Evolutionary conservation across 2,797 vertebrate species (phyloP), one percentile per base, ranked within the genome.

Genomic region (Enteromius unitaeniatus): DNA sequence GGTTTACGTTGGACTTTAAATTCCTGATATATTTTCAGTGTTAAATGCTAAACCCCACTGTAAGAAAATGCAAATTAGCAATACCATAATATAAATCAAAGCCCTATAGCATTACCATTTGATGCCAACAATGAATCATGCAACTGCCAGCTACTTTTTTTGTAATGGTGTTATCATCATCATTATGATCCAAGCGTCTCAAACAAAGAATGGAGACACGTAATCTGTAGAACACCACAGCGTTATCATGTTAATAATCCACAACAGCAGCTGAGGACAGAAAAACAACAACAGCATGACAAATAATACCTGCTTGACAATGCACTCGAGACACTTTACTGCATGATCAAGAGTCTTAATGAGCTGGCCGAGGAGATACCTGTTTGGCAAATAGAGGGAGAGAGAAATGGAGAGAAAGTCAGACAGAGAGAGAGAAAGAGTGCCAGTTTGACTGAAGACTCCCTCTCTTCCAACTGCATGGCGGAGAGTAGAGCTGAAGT

Each of bases 271-370:
- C 86, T 77, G 82, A 87, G 84, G 86, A 87, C 85, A 88, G 79
- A 79, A 80, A 81, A 83, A 84, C 75, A 82, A 85, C 87, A 88
- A 85, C 84, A 78, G 86, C 88, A 85, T 85, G 88, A 87, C 86
- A 87, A 89, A 87, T 85, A 86, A 85, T 86, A 86, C 86, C 88
- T 89, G 85, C 93, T 90, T 93, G 91, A 94, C 93, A 92, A 90
- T 81, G 89, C 91, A 91, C 92, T 92, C 91, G 90, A 94, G 93
- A 93, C 92, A 92, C 85, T 88, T 89, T 84, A 81, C 84, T 88
- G 91, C 90, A 89, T 84, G 92, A 93, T 95, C 93, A 94, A 93
- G 91, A 93, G 91, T 91, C 89, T 93, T 93, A 92, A 95, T 94
- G 93, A 94, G 92, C 92, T 93, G 91, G 89, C 92, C 93, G 92